A percentile compares a stretch with the other conserved stretches of the same genome.
phyloP scores from a whole-genome alignment of 1,140 invertebrate species.

The Orchestia grillus region DNA sequence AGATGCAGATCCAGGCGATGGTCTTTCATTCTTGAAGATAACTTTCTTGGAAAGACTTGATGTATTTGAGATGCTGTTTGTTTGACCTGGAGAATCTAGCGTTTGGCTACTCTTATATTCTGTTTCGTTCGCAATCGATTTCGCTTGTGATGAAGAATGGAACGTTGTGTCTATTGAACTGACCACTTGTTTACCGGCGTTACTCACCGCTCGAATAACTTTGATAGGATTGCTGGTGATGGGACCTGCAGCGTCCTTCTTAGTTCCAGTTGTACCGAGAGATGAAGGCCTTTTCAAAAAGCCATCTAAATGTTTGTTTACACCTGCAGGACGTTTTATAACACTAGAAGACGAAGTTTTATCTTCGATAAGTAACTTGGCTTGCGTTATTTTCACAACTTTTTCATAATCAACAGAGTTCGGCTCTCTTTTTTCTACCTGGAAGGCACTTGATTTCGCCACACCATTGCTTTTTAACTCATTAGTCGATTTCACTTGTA shows the following conservation, averaged over 20 bases:
- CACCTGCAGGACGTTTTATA: background rate
- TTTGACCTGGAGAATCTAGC: background rate
- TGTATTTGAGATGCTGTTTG: background rate
- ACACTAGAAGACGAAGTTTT: background rate
- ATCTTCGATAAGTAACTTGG: slow-evolving; percentile 22
- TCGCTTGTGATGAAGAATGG: background rate
- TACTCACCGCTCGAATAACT: background rate
- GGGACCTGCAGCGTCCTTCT: background rate
- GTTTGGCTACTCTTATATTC: background rate
- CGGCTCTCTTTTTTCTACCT: background rate
- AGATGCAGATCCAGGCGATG: background rate
- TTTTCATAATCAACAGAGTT: background rate
- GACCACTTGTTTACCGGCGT: background rate
- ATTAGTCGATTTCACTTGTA: slow-evolving; percentile 15
- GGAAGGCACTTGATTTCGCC: background rate
- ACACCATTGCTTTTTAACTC: background rate
- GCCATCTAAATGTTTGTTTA: background rate
- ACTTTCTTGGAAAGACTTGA: background rate
- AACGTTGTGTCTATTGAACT: background rate
- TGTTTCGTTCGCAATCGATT: background rate
- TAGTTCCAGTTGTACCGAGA: background rate
- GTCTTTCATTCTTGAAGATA: background rate
- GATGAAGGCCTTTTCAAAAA: background rate
- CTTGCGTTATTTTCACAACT: slow-evolving; percentile 23
- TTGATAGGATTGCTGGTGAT: background rate